phyloP scores from a whole-genome alignment of 2,888 invertebrate species.

The Augochlorella aurata region DNA sequence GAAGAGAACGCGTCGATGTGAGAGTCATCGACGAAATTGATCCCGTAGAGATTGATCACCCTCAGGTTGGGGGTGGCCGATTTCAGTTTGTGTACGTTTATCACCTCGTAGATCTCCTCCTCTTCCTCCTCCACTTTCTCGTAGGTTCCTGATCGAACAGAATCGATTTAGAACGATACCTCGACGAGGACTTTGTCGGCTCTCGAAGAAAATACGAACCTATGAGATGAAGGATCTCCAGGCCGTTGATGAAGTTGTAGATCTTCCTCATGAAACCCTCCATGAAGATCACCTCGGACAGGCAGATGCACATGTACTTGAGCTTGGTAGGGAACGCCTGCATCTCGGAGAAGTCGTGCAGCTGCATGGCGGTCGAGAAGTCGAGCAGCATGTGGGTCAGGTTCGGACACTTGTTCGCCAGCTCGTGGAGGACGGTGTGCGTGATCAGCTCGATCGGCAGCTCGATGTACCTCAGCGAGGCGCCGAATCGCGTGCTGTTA shows the following conservation, averaged over 20 bases:
- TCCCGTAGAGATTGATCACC: conserved; percentile 98
- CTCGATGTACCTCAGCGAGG: conserved; percentile 94
- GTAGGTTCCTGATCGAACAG: conserved; percentile 89
- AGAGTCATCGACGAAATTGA: conserved; percentile 98
- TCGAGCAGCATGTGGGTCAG: conserved; percentile 97
- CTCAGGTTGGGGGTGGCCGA: conserved; percentile 98
- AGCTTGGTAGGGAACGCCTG: conserved; percentile 99
- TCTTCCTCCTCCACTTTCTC: conserved; percentile 99
- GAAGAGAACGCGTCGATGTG: conserved; percentile 99
- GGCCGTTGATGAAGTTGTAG: conserved; percentile 99
- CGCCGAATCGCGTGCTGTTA: conserved; percentile 90
- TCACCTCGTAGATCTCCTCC: conserved; percentile 99
- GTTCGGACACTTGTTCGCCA: conserved; percentile 97
- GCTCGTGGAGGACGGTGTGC: conserved; percentile 97
- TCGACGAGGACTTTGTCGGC: neutral
- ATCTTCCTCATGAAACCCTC: conserved; percentile 99
- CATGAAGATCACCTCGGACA: conserved; percentile 99
- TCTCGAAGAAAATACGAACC: conserved; percentile 83
- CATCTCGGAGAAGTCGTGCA: conserved; percentile 99
- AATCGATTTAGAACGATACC: neutral
- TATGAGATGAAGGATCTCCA: conserved; percentile 98
- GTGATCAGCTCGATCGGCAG: conserved; percentile 98
- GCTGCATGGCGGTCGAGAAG: conserved; percentile 99
- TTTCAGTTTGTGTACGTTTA: conserved; percentile 99
- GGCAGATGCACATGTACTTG: conserved; percentile 96